phyloP scores from a whole-genome alignment of 2,113 vertebrate species.

The Odocoileus hemionus region DNA sequence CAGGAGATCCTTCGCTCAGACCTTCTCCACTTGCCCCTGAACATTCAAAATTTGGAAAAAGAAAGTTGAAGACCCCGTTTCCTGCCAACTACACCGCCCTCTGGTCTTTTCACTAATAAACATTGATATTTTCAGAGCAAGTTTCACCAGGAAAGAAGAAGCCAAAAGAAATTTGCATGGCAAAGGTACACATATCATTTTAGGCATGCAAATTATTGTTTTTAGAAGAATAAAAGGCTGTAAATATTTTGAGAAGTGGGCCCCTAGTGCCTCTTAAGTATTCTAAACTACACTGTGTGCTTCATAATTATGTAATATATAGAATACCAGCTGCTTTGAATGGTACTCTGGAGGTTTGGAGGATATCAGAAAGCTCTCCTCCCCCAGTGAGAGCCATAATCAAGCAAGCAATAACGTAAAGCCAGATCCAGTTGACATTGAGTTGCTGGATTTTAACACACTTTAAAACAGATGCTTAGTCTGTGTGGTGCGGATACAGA shows the following conservation, averaged over 20 bases:
- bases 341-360: constrained; percentile 78
- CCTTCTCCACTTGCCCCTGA: neutral
- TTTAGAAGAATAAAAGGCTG: constrained; percentile 85
- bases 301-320: constrained; percentile 83
- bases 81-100: constrained; percentile 16
- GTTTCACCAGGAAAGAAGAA: constrained; percentile 65
- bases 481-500: constrained; percentile 48
- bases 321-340: constrained; percentile 84
- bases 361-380: constrained; percentile 73
- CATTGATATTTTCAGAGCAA: constrained; percentile 52
- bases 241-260: constrained; percentile 88
- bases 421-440: constrained; percentile 81
- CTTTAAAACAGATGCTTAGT: constrained; percentile 80
- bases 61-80: neutral
- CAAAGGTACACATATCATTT: constrained; percentile 75
- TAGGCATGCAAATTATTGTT: constrained; percentile 86
- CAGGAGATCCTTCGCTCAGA: neutral
- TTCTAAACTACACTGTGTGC: constrained; percentile 76
- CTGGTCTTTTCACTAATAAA: constrained; percentile 60
- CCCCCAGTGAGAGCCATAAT: constrained; percentile 77
- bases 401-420: constrained; percentile 75
- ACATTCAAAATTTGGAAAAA: neutral
- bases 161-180: constrained; percentile 68
- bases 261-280: constrained; percentile 83
- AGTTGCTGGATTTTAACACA: constrained; percentile 77